Conservation (phyloP, 1,140 invertebrate species). For the Bicyclus anynana region DNA sequence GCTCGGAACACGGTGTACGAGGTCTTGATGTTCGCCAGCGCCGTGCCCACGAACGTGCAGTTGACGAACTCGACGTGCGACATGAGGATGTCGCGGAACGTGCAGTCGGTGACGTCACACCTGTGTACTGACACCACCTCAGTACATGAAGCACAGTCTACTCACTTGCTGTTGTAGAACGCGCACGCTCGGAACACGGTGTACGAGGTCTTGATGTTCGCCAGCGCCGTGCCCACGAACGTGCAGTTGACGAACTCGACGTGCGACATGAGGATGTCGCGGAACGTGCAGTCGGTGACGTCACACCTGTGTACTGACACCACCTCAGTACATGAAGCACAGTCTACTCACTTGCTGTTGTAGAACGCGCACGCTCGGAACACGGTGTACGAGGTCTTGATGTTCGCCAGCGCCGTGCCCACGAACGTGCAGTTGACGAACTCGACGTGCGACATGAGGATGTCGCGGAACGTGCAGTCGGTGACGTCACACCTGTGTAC, state of each 20-base stretch:
- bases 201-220: constrained; percentile 70
- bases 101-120: constrained; percentile 60
- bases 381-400: constrained; percentile 66
- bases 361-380: constrained; percentile 62
- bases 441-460: constrained; percentile 69
- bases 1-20: constrained; percentile 65
- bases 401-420: constrained; percentile 64
- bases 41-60: constrained; percentile 65
- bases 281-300: constrained; percentile 62
- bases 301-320: constrained; percentile 60
- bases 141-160: too few relatives aligned
- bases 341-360: constrained; percentile 72
- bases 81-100: constrained; percentile 68
- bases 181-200: constrained; percentile 57
- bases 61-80: constrained; percentile 71
- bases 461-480: constrained; percentile 66
- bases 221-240: constrained; percentile 64
- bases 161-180: constrained; percentile 71
- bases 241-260: constrained; percentile 69
- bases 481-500: constrained; percentile 60
- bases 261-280: constrained; percentile 71
- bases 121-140: too few relatives aligned
- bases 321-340: too few relatives aligned
- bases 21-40: constrained; percentile 69
- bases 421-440: constrained; percentile 70